Percentiles rank a stretch among this genome's conserved stretches.
Conservation (phyloP, 2,113 vertebrate species). For the Cervus canadensis region DNA sequence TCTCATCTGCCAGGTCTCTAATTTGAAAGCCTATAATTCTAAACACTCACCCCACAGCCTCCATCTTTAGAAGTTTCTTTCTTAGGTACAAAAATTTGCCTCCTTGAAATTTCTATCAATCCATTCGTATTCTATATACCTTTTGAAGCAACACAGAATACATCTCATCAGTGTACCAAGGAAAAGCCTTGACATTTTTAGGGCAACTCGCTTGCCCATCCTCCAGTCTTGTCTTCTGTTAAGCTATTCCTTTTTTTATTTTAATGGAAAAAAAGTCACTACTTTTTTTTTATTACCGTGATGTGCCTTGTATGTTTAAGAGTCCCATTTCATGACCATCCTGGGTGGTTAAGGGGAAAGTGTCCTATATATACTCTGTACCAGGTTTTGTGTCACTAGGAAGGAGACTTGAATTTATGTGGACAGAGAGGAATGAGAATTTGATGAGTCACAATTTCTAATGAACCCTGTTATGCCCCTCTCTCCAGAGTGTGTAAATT, state of each 20-base stretch:
- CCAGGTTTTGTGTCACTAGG: not conserved
- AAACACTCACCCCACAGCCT: not conserved
- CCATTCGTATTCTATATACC: not conserved
- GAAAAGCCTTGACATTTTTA: slow-evolving; percentile 7
- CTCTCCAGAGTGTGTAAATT: not conserved
- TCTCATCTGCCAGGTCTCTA: not conserved
- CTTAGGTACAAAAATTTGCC: not conserved
- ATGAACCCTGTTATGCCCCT: not conserved
- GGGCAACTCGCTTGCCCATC: not conserved
- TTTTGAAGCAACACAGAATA: not conserved
- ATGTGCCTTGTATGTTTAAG: not conserved
- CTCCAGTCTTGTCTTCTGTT: not conserved
- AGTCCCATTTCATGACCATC: not conserved
- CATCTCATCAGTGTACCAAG: not conserved
- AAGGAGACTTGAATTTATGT: not conserved
- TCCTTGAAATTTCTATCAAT: not conserved
- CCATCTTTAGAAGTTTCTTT: not conserved
- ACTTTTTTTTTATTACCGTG: not conserved
- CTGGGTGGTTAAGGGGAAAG: not conserved
- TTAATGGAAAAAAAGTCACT: too few relatives aligned
- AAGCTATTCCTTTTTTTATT: not conserved
- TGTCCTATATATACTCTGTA: not conserved
- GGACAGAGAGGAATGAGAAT: not conserved
- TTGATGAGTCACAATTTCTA: not conserved
- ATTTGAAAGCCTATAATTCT: not conserved